Evolutionary conservation across 2,797 vertebrate genomes (phyloP), one percentile per base, ranked within the genome.

Genomic region (Gymnothorax javanicus): DNA sequence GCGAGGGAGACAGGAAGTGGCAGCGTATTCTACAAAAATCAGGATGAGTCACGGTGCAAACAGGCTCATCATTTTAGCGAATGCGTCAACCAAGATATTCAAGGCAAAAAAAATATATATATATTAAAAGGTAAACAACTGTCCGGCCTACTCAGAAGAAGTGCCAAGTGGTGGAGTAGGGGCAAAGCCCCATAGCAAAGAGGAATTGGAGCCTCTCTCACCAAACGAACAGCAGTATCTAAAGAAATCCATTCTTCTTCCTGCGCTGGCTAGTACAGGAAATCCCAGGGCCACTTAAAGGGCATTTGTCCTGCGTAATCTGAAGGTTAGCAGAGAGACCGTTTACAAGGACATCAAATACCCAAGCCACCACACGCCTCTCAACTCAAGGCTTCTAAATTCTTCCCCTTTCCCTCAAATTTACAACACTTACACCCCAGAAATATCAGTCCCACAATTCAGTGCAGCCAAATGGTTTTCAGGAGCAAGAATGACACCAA

Each of bases 401-500:
- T 54, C 20, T 27, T 27, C 15, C n/a, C 60, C 0, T 33, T 23
- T 9, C 25, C 15, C 54, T 57, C 59, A 23, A 43, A 59, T 59
- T 64, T 64, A 15, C 60, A 33, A 85, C 20, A 83, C 43, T 81
- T 20, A 8, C 73, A 9, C 33, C 77, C n/a, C 17, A 86, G 85
- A 86, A 89, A 87, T 64, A 85, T 54, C 60, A 84, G 86, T 23
- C 79, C 50, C 33, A 27, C 85, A 86, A 73, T 8, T 15, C 50
- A 64, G 27, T 43, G 17, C 62, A 57, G 85, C 85, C 50, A 7
- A n/a, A 27, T 85, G 86, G 84, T 86, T 84, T 85, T 84, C 60
- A 86, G 84, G 54, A 33, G 60, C 83, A 82, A 69, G 84, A 88
- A 73, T 62, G 87, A 64, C 85, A 88, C 88, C 82, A 90, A 83